Conservation (phyloP, 2,888 invertebrate species). For the Erannis defoliaria region DNA sequence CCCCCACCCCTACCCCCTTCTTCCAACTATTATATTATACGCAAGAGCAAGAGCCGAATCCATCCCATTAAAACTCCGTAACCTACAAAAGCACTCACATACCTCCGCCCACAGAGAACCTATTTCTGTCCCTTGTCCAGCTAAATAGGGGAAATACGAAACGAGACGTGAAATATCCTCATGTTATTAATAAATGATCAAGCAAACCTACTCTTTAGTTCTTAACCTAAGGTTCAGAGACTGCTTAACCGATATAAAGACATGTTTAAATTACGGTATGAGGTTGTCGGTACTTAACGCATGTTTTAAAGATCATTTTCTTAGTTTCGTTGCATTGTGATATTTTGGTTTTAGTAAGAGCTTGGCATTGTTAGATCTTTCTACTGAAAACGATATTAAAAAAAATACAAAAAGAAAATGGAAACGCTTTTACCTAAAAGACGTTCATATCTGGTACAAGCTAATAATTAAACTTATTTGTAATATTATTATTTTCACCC, state of each 20-base stretch:
- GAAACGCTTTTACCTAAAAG: no score
- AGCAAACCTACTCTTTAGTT: constrained; percentile 17
- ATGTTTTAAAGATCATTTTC: no score
- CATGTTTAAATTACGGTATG: not conserved
- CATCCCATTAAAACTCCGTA: constrained; percentile 14
- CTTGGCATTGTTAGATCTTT: no score
- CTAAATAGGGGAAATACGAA: constrained; percentile 30
- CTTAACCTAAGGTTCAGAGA: not conserved
- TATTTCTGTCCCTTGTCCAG: constrained; percentile 27
- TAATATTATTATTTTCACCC: no score
- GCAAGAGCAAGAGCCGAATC: not conserved
- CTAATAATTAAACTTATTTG: no score
- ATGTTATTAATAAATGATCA: constrained; percentile 34
- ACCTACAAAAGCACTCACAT: constrained; percentile 19
- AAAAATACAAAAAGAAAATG: no score
- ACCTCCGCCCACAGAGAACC: constrained; percentile 17
- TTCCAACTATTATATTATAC: not conserved
- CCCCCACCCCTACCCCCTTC: not conserved
- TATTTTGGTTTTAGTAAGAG: no score
- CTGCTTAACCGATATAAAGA: not conserved
- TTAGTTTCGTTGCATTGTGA: no score
- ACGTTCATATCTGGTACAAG: no score
- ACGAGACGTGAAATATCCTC: constrained; percentile 25
- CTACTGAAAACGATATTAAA: no score
- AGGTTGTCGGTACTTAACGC: no score